These are phyloP conservation scores for Pterostichus niger DNA, from an alignment of 2,888 invertebrate species.

Conservation along the genomic window DNA sequence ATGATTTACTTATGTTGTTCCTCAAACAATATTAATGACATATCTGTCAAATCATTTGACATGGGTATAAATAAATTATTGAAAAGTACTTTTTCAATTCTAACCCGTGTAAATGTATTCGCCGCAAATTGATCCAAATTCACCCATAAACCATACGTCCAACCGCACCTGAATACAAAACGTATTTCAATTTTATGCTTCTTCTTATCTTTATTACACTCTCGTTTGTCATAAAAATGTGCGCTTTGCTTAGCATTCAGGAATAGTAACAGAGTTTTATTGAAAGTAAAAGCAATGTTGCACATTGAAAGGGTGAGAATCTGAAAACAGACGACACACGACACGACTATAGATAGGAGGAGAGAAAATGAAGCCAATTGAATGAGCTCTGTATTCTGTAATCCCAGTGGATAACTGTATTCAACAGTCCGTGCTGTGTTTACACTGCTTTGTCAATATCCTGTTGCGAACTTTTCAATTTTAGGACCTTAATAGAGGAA, in stretches of 20 bases:
- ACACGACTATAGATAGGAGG: not conserved
- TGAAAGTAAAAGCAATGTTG: slow-evolving; percentile 11
- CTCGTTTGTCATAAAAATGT: slow-evolving; percentile 4
- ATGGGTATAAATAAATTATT: too few species aligned
- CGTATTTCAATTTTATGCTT: not conserved
- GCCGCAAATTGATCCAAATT: not conserved
- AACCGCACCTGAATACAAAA: not conserved
- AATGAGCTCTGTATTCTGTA: not conserved
- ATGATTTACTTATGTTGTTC: too few species aligned
- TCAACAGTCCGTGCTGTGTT: not conserved
- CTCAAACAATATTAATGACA: too few species aligned
- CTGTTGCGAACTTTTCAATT: slow-evolving; percentile 34
- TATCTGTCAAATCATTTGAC: too few species aligned
- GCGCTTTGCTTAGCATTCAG: not conserved
- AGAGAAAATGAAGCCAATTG: not conserved
- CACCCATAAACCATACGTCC: not conserved
- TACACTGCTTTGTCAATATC: slow-evolving; percentile 20
- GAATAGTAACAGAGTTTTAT: not conserved
- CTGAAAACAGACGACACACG: not conserved
- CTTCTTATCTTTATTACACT: not conserved
- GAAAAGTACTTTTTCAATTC: too few species aligned
- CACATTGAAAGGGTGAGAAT: not conserved
- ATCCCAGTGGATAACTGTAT: slow-evolving; percentile 12
- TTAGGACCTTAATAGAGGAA: not conserved
- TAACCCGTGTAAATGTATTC: too few species aligned